Base-by-base conservation (phyloP, 2,888 invertebrate genomes). In the Brachyopa scutellaris region DNA sequence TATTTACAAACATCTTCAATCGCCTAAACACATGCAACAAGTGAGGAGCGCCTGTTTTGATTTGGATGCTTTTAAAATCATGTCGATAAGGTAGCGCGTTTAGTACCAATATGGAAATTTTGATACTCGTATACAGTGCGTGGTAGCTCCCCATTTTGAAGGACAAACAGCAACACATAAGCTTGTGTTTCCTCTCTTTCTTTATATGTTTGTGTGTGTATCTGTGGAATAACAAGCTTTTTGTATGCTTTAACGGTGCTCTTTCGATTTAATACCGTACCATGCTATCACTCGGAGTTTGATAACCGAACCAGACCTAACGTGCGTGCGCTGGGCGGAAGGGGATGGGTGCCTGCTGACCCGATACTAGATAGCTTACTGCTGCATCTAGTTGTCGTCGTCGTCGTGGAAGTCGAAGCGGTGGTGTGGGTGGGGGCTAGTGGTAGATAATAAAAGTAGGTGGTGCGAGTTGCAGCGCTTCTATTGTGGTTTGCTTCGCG, bases 11-110 rank as follows among this genome's bases (percentile, higher is more conserved):
- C 29, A 42, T 53, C 33, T 33, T 42, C 49, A 19, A 26, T 36
- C 62, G 62, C 76, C 61, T 61, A 17, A 61, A 29, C n/a, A 15
- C 67, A 69, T 67, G 76, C 76, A 76, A 69, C 67, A 76, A 76
- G 76, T 76, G 53, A 51, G 7, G 26, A 1, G 5, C 4, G 2
- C 4, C 33, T 53, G 61, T 45, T 72, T 73, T 38, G 45, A 33
- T 45, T 26, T 26, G 6, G 26, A 26, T n/a, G n/a, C n/a, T 74
- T 36, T 17, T 21, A 23, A 11, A n/a, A 1, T 9, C 11, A 4
- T 7, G 76, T 62, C 67, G 76, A 23, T 55, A 76, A 67, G 29
- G 67, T 51, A 59, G 74, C 7, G 17, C 55, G 13, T 6, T n/a
- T 9, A 42, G 11, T 11, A 45, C 11, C 11, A n/a, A 59, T 9